phyloP scores from a whole-genome alignment of 2,888 invertebrate species.

The Drosophila tanythrix region DNA sequence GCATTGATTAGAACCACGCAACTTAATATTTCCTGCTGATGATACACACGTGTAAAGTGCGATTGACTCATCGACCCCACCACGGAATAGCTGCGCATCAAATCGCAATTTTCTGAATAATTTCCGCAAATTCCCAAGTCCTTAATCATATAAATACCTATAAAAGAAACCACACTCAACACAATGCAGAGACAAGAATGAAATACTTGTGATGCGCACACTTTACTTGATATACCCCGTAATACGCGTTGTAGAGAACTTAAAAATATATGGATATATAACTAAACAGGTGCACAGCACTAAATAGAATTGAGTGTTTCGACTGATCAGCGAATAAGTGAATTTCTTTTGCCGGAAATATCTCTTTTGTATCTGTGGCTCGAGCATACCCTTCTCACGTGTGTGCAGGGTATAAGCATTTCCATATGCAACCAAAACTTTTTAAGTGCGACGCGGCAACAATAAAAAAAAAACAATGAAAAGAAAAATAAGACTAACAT shows the following conservation, averaged over 20 bases:
- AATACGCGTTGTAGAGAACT: not conserved
- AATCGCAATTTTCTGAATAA: conserved; percentile 41
- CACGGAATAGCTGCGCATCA: conserved; percentile 24
- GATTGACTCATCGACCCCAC: not conserved
- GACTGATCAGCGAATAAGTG: not conserved
- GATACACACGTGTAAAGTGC: conserved; percentile 36
- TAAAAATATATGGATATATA: not conserved
- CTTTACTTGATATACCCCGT: not conserved
- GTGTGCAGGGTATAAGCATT: conserved; percentile 4
- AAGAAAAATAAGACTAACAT: conserved; percentile 30
- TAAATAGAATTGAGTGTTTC: not conserved
- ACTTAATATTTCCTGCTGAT: conserved; percentile 19
- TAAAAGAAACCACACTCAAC: conserved; percentile 23
- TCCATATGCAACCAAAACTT: conserved; percentile 31
- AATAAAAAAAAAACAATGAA: conserved; percentile 8
- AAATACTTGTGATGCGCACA: not conserved
- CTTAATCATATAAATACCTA: conserved; percentile 63
- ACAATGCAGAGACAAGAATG: conserved; percentile 10
- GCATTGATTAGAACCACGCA: conserved; percentile 59
- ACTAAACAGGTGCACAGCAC: not conserved
- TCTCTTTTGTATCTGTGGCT: not conserved
- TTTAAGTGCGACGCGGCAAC: conserved; percentile 15
- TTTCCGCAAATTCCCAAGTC: conserved; percentile 50
- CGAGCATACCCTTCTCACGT: not conserved
- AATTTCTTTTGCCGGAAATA: not conserved